A percentile compares a stretch with the other conserved stretches of the same genome.
phyloP scores from a whole-genome alignment of 1,140 invertebrate genomes.

The Musca vetustissima region DNA sequence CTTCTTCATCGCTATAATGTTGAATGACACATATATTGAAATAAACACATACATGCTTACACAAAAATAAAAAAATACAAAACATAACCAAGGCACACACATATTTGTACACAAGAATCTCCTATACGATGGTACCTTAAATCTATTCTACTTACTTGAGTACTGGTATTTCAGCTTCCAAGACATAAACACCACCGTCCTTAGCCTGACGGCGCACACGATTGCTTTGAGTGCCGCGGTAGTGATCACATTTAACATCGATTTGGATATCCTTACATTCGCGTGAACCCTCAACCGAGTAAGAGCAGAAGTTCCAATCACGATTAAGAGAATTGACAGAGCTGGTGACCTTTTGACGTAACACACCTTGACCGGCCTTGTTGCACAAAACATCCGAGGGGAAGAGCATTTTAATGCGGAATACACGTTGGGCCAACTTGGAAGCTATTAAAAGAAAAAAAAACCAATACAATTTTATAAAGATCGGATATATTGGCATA shows the following conservation, averaged over 20 bases:
- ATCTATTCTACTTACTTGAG: conserved; percentile 78
- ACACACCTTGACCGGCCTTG: conserved; percentile 87
- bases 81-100: conserved; percentile 5
- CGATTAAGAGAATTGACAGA: conserved; percentile 87
- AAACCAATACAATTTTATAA: conserved; percentile 3
- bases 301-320: conserved; percentile 93
- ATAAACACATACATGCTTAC: conserved; percentile 33
- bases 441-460: conserved; percentile 60
- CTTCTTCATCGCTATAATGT: conserved; percentile 51
- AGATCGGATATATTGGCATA: not conserved
- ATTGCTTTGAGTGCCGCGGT: conserved; percentile 58
- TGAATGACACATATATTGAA: conserved; percentile 33
- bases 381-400: conserved; percentile 91
- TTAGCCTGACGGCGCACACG: conserved; percentile 67
- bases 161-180: conserved; percentile 77
- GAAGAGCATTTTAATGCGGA: conserved; percentile 91
- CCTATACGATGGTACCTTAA: not conserved
- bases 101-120: conserved; percentile 7
- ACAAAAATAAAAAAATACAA: too few species aligned
- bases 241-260: conserved; percentile 85
- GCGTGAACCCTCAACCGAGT: conserved; percentile 69
- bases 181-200: conserved; percentile 74
- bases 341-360: conserved; percentile 82
- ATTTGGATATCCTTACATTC: conserved; percentile 88
- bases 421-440: conserved; percentile 85